These are phyloP conservation scores for Drosophila erecta DNA, from an alignment of 1,140 invertebrate genomes.

Conservation along the genomic window DNA sequence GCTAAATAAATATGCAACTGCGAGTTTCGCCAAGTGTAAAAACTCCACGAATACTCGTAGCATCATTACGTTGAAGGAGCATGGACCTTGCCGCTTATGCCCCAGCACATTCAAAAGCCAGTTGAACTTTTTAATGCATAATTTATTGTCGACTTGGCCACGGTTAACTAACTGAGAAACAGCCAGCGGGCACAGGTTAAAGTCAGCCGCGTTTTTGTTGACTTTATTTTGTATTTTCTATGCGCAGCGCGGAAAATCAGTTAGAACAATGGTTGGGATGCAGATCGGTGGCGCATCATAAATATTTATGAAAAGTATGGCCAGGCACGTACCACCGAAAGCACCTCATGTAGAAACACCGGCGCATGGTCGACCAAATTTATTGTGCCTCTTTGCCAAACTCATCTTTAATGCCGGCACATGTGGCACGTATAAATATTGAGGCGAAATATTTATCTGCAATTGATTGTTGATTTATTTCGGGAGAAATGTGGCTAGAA, in stretches of 20 bases:
- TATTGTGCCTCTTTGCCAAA: constrained; percentile 65
- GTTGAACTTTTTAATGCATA: constrained; percentile 82
- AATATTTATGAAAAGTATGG: constrained; percentile 71
- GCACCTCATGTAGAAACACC: constrained; percentile 45
- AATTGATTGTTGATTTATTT: constrained; percentile 48
- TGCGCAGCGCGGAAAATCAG: constrained; percentile 35
- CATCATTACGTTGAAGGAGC: constrained; percentile 35
- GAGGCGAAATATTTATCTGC: constrained; percentile 48
- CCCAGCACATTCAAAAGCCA: constrained; percentile 75
- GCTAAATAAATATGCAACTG: too few relatives aligned
- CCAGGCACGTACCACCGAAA: constrained; percentile 24
- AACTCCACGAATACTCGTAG: constrained; percentile 1
- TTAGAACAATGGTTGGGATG: constrained; percentile 46
- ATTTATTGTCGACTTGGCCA: constrained; percentile 56
- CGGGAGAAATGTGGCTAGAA: constrained; percentile 6
- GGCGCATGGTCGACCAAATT: constrained; percentile 55
- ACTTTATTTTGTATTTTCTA: constrained; percentile 33
- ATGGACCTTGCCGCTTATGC: constrained; percentile 31
- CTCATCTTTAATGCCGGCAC: constrained; percentile 77
- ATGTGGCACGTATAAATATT: constrained; percentile 66
- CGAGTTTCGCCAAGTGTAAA: background rate
- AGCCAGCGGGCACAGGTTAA: constrained; percentile 41
- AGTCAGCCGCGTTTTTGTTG: constrained; percentile 34
- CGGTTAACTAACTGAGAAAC: constrained; percentile 19
- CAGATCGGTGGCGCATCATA: constrained; percentile 58